phyloP scores from a whole-genome alignment of 2,797 vertebrate species.

The Falco cherrug region DNA sequence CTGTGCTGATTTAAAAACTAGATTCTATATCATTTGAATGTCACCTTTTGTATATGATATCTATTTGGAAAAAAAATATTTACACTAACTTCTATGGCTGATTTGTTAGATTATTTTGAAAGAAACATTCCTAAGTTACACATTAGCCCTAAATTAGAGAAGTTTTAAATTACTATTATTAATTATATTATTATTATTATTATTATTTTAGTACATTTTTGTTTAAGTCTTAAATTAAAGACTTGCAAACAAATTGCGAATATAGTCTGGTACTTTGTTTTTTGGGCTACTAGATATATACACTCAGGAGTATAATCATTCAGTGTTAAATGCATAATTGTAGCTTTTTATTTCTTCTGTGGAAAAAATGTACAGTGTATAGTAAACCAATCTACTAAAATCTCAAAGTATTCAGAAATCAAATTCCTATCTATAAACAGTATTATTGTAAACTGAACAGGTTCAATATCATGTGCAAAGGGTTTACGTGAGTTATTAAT shows the following conservation, averaged over 20 bases:
- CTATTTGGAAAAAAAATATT: constrained; percentile 86
- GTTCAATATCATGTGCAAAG: constrained; percentile 79
- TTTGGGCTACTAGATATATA: constrained; percentile 70
- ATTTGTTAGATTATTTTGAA: constrained; percentile 78
- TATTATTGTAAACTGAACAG: constrained; percentile 79
- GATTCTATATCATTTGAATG: constrained; percentile 90
- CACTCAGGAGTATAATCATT: constrained; percentile 71
- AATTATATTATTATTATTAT: constrained; percentile 28
- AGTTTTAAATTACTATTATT: background rate
- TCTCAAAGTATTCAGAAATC: constrained; percentile 77
- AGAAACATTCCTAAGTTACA: constrained; percentile 79
- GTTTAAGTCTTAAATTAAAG: constrained; percentile 68
- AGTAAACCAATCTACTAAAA: constrained; percentile 76
- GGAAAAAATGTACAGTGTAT: constrained; percentile 75
- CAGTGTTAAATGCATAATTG: constrained; percentile 65
- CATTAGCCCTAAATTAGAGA: constrained; percentile 74
- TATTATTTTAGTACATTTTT: constrained; percentile 69
- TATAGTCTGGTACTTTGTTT: constrained; percentile 42
- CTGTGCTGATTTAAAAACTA: constrained; percentile 96
- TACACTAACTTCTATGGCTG: constrained; percentile 87
- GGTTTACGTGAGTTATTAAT: constrained; percentile 68
- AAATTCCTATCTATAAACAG: constrained; percentile 78
- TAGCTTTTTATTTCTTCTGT: constrained; percentile 58
- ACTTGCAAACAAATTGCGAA: constrained; percentile 64
- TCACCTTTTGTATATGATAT: constrained; percentile 84